Base-by-base conservation (phyloP, 2,888 invertebrate species). In the Drosophila rellima region DNA sequence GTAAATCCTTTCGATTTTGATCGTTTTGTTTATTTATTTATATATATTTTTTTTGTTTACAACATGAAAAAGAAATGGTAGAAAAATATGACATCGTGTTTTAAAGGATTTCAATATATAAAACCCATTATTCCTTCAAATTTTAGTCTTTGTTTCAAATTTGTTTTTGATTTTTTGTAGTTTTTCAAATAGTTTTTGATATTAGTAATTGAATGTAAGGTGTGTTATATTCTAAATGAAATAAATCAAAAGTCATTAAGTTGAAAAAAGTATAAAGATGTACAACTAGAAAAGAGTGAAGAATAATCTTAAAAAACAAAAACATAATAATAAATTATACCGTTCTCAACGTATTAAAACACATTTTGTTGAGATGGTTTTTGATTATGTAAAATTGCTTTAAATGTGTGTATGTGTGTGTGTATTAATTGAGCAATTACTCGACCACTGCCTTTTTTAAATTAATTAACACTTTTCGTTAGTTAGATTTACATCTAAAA, bases 31-130 rank as follows among this genome's bases (percentile, higher is more conserved):
- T 56, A 56, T 56, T 56, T 62, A 42, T 15, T 52, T 50, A 39
- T 51, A 37, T 60, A 37, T 60, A 50, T 61, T 67, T 39, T 57
- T 69, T 78, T 75, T 66, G 64, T 86, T 83, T 70, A 88, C 89
- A 88, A 88, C 89, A 89, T 84, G 82, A 87, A 88, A 89, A 89
- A 89, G 79, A 77, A 89, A 81, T 83, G 65, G 84, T 84, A 84
- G 89, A 84, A 88, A 84, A 84, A 88, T 88, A 84, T 83, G 82
- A 87, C 67, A 83, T 89, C 59, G 40, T 71, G 44, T 73, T 73
- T 83, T 40, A 40, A 61, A 40, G 62, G 78, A 56, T 73, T 80
- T 61, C 35, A 62, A 65, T 81, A 78, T 80, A 56, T 35, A 75
- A 78, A 83, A 74, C 83, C 88, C 75, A 70, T 57, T 62, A 60